These are phyloP conservation scores for Chrysomallon squamiferum DNA, from an alignment of 1,140 invertebrate species.

Conservation along the genomic window DNA sequence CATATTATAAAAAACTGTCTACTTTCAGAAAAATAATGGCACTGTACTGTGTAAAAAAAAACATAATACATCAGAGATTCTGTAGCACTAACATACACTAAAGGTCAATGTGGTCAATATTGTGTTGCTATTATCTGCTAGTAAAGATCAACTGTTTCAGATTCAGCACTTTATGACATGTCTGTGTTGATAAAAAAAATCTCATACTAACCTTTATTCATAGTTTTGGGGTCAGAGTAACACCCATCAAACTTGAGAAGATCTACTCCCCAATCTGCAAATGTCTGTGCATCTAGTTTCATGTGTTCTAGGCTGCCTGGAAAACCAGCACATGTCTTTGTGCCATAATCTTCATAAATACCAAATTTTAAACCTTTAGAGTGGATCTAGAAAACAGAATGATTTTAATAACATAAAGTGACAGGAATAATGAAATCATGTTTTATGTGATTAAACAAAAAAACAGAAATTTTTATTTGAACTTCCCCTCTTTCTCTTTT, in stretches of 20 bases:
- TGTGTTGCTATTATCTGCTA: not conserved
- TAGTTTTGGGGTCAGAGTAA: conserved; percentile 75
- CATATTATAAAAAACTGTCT: not conserved
- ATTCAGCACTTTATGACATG: not conserved
- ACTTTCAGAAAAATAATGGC: not conserved
- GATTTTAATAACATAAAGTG: too few species aligned
- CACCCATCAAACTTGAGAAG: conserved; percentile 97
- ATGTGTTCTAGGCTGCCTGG: conserved; percentile 87
- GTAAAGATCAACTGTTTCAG: not conserved
- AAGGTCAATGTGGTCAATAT: not conserved
- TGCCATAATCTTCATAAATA: conserved; percentile 96
- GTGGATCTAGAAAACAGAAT: conserved; percentile 76
- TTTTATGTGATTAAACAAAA: not conserved
- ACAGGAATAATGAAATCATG: too few species aligned
- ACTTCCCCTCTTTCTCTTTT: not conserved
- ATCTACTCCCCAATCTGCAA: conserved; percentile 94
- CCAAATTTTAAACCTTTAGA: conserved; percentile 91
- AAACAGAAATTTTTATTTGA: not conserved
- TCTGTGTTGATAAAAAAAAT: not conserved
- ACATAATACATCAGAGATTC: too few species aligned
- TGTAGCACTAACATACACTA: not conserved
- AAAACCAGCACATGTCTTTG: conserved; percentile 89
- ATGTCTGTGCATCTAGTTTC: conserved; percentile 84
- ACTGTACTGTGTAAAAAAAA: not conserved
- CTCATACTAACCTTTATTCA: conserved; percentile 37